A percentile compares a stretch with the other conserved stretches of the same genome.
Evolutionary conservation across 2,113 vertebrate genomes (phyloP).

Genomic region (Lates calcarifer): DNA sequence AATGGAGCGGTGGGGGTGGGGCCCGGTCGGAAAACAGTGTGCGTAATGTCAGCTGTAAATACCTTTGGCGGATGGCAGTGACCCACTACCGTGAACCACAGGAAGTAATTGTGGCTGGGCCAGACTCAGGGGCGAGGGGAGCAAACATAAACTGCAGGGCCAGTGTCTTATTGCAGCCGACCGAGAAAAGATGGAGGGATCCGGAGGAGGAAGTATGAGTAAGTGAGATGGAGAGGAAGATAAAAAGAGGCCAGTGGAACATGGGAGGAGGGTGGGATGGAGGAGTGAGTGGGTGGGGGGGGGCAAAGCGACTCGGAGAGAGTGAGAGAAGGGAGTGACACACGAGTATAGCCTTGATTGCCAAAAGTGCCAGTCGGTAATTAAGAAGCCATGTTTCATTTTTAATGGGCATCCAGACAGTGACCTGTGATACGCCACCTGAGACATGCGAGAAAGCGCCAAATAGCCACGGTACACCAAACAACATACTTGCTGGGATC

Average conservation of each 20-base stretch:
- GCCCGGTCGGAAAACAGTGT: conserved; percentile 50
- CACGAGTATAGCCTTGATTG: conserved; percentile 47
- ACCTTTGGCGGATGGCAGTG: conserved; percentile 74
- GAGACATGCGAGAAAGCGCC: conserved; percentile 57
- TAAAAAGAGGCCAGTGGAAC: conserved; percentile 54
- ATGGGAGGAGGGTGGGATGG: neutral
- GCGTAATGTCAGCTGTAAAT: conserved; percentile 80
- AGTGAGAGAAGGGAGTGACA: conserved; percentile 48
- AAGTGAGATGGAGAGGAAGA: conserved; percentile 61
- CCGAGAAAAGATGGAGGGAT: conserved; percentile 65
- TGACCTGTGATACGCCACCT: conserved; percentile 70
- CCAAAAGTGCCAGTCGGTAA: conserved; percentile 76
- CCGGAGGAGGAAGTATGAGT: conserved; percentile 48
- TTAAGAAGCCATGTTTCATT: conserved; percentile 81
- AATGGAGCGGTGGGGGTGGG: conserved; percentile 37
- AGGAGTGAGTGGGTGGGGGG: too few species aligned
- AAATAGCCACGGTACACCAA: conserved; percentile 55
- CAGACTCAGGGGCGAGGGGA: conserved; percentile 58
- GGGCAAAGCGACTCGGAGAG: conserved; percentile 28
- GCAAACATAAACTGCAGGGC: conserved; percentile 73
- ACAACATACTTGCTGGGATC: conserved; percentile 44
- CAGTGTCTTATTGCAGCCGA: conserved; percentile 80
- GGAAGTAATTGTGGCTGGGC: conserved; percentile 71
- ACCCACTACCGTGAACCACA: conserved; percentile 73
- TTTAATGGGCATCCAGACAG: conserved; percentile 77